Percentiles rank a stretch among this genome's conserved stretches.
phyloP scores from a whole-genome alignment of 2,797 vertebrate genomes.

The Hypotaenidia philippensis region DNA sequence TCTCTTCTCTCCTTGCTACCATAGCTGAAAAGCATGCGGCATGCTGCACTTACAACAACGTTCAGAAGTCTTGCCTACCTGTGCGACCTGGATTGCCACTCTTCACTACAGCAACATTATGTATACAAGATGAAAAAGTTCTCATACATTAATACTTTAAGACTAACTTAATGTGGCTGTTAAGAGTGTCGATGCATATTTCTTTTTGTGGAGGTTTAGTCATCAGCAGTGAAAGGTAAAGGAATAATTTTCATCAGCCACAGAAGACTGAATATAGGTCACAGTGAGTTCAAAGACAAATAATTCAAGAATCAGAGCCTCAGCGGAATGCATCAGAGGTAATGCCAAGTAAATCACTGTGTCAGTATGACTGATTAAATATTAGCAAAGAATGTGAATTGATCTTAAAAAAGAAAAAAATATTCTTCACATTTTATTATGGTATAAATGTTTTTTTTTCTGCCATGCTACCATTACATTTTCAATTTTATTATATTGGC shows the following conservation, averaged over 20 bases:
- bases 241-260: slow-evolving; percentile 65
- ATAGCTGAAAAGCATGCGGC: rapidly evolving
- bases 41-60: not conserved
- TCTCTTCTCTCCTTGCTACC: not conserved
- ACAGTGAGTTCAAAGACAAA: slow-evolving; percentile 70
- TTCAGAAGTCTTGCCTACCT: not conserved
- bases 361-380: slow-evolving; percentile 66
- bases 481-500: slow-evolving; percentile 17
- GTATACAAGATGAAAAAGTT: not conserved
- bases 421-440: not conserved
- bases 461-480: not conserved
- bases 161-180: not conserved
- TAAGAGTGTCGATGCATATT: not conserved
- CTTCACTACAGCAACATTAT: not conserved
- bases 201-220: slow-evolving; percentile 35
- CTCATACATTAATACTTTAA: not conserved
- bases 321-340: slow-evolving; percentile 45
- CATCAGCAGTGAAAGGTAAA: slow-evolving; percentile 50
- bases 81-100: not conserved
- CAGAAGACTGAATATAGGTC: slow-evolving; percentile 67
- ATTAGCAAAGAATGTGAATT: slow-evolving; percentile 54
- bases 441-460: not conserved
- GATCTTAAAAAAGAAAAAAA: slow-evolving; percentile 1
- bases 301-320: slow-evolving; percentile 62
- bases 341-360: slow-evolving; percentile 62